Evolutionary conservation across 2,113 vertebrate genomes (phyloP).

Genomic region (Lagenorhynchus albirostris): DNA sequence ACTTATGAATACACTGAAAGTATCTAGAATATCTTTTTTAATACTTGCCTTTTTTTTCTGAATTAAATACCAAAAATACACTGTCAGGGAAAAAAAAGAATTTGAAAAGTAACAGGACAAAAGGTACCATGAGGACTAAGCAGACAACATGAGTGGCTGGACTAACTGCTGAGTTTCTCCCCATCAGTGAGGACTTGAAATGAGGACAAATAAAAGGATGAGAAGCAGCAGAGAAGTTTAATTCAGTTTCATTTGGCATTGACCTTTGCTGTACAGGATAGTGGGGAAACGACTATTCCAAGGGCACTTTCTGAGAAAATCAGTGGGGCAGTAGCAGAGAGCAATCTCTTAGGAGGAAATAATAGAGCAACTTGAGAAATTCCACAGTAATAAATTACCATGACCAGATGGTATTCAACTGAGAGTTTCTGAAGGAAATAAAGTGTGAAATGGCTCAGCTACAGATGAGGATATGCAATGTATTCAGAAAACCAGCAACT

Average conservation of each 20-base stretch:
- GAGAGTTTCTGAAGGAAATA: slow-evolving; percentile 82
- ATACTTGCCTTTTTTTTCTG: not conserved
- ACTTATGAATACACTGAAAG: not conserved
- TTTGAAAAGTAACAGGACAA: slow-evolving; percentile 21
- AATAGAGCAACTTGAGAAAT: slow-evolving; percentile 76
- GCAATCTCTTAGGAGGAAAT: slow-evolving; percentile 77
- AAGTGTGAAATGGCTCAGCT: slow-evolving; percentile 81
- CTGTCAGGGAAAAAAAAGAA: not conserved
- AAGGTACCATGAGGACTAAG: not conserved
- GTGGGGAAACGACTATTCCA: slow-evolving; percentile 65
- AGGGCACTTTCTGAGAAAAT: slow-evolving; percentile 76
- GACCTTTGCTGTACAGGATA: not conserved
- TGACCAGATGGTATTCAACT: slow-evolving; percentile 82
- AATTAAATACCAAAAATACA: slow-evolving; percentile 69
- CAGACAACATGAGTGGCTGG: not conserved
- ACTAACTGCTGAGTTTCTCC: not conserved
- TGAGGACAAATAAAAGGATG: not conserved
- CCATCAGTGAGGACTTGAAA: not conserved
- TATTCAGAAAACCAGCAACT: slow-evolving; percentile 77
- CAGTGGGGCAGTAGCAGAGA: slow-evolving; percentile 67
- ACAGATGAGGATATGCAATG: slow-evolving; percentile 76
- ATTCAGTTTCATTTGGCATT: not conserved
- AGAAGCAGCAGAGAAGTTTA: not conserved
- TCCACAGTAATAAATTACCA: slow-evolving; percentile 80
- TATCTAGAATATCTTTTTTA: not conserved